These are phyloP conservation scores for Calidris pygmaea DNA, from an alignment of 2,113 vertebrate genomes.

Conservation along the genomic window DNA sequence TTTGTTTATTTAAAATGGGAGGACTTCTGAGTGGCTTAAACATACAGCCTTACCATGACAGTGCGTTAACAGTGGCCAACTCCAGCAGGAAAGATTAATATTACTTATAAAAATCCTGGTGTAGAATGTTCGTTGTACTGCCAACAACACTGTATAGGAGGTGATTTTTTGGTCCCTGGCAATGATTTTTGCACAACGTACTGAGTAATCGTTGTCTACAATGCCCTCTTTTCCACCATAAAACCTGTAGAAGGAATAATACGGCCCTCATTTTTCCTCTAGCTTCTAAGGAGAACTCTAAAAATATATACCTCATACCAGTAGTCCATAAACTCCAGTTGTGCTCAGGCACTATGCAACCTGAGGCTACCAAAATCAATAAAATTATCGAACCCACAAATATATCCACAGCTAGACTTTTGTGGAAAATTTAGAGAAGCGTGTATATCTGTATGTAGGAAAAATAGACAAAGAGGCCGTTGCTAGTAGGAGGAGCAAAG, in stretches of 20 bases:
- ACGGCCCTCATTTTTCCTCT: slow-evolving; percentile 46
- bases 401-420: slow-evolving; percentile 8
- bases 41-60: background rate
- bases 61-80: background rate
- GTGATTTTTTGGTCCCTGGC: slow-evolving; percentile 29
- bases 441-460: background rate
- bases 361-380: slow-evolving; percentile 39
- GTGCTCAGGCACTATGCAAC: slow-evolving; percentile 2
- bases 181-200: slow-evolving; percentile 41
- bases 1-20: slow-evolving; percentile 26
- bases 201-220: slow-evolving; percentile 56
- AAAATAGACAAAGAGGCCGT: background rate
- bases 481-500: background rate
- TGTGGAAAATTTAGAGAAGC: background rate
- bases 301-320: slow-evolving; percentile 46
- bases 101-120: slow-evolving; percentile 27
- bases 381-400: slow-evolving; percentile 48
- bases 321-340: slow-evolving; percentile 50
- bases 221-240: slow-evolving; percentile 39
- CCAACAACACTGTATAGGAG: background rate
- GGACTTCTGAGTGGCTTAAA: background rate
- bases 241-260: slow-evolving; percentile 52
- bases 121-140: slow-evolving; percentile 59
- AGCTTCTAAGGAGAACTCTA: slow-evolving; percentile 24
- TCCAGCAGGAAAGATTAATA: slow-evolving; percentile 51